Base-by-base conservation (phyloP, 2,888 invertebrate genomes). In the Nycteola revayana region DNA sequence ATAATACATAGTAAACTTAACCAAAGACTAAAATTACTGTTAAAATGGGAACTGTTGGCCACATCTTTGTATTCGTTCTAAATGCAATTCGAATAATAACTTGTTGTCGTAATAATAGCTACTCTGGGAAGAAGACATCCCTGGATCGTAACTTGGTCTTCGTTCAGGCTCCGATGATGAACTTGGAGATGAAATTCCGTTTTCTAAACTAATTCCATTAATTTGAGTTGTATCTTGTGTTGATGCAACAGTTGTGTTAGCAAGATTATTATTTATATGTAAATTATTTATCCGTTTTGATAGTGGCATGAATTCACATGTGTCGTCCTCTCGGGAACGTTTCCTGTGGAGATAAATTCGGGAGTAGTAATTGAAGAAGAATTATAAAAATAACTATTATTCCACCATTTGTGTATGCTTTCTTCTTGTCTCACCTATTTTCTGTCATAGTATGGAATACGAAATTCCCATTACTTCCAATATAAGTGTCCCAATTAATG, bases 221-320 rank as follows among this genome's bases (percentile, higher is more conserved):
- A 65, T 53, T 57, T 78, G 78, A 70, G 65, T 79, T 63, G 71
- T 48, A 46, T 76, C 75, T 61, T 71, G 70, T 22, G 64, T 56
- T 50, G 75, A 77, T 35, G 65, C 49, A 44, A 54, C 39, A 50
- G 54, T 56, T 28, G 69, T 50, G 49, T 56, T 75, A n/a, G 65
- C 58, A 20, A 87, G 66, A 48, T 75, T 90, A 70, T 91, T 91
- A 69, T 94, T 94, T 58, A 96, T 92, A 66, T 96, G 96, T 31
- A 97, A 90, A 85, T 96, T 96, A 75, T 96, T 96, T 60, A 97
- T 96, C 66, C 96, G 91, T 77, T 97, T 97, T 7, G 96, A 96
- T 32, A 97, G 81, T 32, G 97, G 96, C 90, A 95, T 94, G 62
- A 96, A 96, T 66, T 96, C 96, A 62, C 91, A 91, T 21, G 91